Conservation (phyloP, 2,113 vertebrate genomes). For the Callionymus lyra region DNA sequence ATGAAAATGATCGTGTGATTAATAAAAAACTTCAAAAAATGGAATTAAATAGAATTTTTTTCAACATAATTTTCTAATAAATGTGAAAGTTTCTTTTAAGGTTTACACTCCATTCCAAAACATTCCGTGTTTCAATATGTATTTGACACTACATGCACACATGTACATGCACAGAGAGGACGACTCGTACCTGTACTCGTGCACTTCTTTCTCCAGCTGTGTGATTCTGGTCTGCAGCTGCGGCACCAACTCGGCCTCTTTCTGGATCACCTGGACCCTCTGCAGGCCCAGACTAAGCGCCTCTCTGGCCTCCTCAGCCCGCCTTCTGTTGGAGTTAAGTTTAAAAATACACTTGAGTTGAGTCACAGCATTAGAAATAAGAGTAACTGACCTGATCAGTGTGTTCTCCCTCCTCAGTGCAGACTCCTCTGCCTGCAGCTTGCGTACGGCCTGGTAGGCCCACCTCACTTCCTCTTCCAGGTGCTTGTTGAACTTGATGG, state of each 20-base stretch:
- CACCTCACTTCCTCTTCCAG: slow-evolving; percentile 64
- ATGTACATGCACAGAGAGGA: not conserved
- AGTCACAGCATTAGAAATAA: not conserved
- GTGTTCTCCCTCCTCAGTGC: slow-evolving; percentile 54
- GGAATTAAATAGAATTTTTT: too few species aligned
- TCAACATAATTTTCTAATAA: too few species aligned
- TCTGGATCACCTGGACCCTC: slow-evolving; percentile 62
- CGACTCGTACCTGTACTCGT: slow-evolving; percentile 45
- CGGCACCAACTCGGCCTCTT: slow-evolving; percentile 50
- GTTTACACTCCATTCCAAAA: too few species aligned
- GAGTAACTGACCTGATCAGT: slow-evolving; percentile 53
- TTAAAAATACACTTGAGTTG: not conserved
- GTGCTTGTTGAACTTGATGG: slow-evolving; percentile 59
- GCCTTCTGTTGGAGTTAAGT: slow-evolving; percentile 35
- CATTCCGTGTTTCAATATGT: too few species aligned
- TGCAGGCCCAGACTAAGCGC: slow-evolving; percentile 56
- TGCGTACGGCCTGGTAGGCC: slow-evolving; percentile 48
- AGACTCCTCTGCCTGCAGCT: slow-evolving; percentile 37
- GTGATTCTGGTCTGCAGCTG: slow-evolving; percentile 49
- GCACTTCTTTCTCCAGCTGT: slow-evolving; percentile 53
- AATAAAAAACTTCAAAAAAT: too few species aligned
- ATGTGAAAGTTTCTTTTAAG: too few species aligned
- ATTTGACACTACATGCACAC: slow-evolving; percentile 19
- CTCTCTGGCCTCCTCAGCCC: slow-evolving; percentile 61
- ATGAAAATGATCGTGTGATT: too few species aligned